Evolutionary conservation across 2,888 invertebrate genomes (phyloP).

Genomic region (Drosophila birchii): DNA sequence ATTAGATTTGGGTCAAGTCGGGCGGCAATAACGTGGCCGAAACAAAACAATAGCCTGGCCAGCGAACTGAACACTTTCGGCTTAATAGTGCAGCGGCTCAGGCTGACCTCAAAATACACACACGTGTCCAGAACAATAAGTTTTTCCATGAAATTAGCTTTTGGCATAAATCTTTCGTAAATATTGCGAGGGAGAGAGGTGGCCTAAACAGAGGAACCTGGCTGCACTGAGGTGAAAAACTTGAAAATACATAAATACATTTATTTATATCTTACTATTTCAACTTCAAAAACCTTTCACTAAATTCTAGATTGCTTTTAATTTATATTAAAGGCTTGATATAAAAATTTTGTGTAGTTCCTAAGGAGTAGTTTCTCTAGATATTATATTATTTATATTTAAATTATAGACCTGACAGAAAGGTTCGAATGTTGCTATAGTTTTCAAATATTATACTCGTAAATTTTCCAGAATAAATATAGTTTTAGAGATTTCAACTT

Average conservation of each 20-base stretch:
- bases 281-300: background rate
- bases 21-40: slow-evolving; percentile 49
- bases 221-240: background rate
- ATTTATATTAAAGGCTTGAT: background rate
- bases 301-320: too few species aligned
- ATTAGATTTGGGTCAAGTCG: slow-evolving; percentile 69
- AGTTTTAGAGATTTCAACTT: background rate
- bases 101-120: slow-evolving; percentile 62
- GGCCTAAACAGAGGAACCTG: background rate
- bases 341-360: too few species aligned
- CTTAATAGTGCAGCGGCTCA: slow-evolving; percentile 59
- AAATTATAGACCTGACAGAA: too few species aligned
- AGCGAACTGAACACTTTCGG: slow-evolving; percentile 45
- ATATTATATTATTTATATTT: too few species aligned
- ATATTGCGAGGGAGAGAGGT: slow-evolving; percentile 53
- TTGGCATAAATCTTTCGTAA: slow-evolving; percentile 77
- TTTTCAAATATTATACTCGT: background rate
- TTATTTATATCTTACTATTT: too few species aligned
- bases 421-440: too few species aligned
- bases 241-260: background rate
- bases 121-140: slow-evolving; percentile 63
- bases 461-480: too few species aligned
- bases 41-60: slow-evolving; percentile 20
- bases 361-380: too few species aligned
- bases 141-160: slow-evolving; percentile 81